A percentile compares a stretch with the other conserved stretches of the same genome.
These are phyloP conservation scores for Noctua pronuba DNA, from an alignment of 2,888 invertebrate genomes.

Conservation along the genomic window DNA sequence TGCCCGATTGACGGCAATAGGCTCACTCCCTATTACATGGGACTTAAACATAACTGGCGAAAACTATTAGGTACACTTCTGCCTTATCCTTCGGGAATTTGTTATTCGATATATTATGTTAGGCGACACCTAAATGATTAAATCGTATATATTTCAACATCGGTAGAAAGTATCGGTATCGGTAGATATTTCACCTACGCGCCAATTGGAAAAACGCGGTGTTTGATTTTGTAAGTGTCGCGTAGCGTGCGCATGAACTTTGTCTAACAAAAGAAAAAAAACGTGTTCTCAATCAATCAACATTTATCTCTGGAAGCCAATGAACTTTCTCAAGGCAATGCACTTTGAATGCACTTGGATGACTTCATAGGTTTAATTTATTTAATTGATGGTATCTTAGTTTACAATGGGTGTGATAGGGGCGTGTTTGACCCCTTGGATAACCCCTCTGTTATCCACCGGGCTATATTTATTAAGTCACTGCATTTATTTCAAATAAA, in stretches of 20 bases:
- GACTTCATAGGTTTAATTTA: conserved; percentile 38
- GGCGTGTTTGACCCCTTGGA: conserved; percentile 37
- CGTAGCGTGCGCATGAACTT: background rate
- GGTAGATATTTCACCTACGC: background rate
- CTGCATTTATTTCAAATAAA: background rate
- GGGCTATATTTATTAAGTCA: background rate
- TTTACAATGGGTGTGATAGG: conserved; percentile 11
- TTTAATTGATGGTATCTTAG: conserved; percentile 6
- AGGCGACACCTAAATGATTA: background rate
- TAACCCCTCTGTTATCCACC: conserved; percentile 32
- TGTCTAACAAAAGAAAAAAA: background rate
- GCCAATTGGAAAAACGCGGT: too few relatives aligned
- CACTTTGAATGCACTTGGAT: conserved; percentile 50
- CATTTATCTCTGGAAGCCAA: conserved; percentile 39
- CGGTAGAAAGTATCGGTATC: too few relatives aligned
- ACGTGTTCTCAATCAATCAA: conserved; percentile 6
- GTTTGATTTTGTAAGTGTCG: background rate
- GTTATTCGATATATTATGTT: too few relatives aligned
- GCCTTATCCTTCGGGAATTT: background rate
- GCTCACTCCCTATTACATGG: too few relatives aligned
- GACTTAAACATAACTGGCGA: too few relatives aligned
- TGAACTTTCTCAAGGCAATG: conserved; percentile 32
- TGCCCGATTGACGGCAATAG: too few relatives aligned
- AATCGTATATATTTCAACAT: too few relatives aligned
- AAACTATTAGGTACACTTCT: too few relatives aligned